Evolutionary conservation across 1,140 invertebrate species (phyloP).

Genomic region (Papilio aristodemus): DNA sequence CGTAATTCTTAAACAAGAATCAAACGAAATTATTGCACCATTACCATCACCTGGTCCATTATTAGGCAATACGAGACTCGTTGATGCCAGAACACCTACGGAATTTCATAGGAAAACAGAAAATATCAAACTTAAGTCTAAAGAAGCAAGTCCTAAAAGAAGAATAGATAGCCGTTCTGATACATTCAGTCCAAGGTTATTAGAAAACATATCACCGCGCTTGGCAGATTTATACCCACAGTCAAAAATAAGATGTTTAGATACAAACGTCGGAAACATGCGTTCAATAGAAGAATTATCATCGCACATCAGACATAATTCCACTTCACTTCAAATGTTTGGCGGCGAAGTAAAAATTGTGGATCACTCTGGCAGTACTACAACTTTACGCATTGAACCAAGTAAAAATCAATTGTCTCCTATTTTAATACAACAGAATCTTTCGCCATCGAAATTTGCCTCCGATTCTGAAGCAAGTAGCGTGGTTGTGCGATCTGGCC

Average conservation of each 20-base stretch:
- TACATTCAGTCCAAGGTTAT: constrained; percentile 71
- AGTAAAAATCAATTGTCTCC: constrained; percentile 79
- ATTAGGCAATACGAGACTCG: constrained; percentile 88
- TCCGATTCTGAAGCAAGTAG: constrained; percentile 80
- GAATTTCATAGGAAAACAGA: constrained; percentile 64
- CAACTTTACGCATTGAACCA: constrained; percentile 86
- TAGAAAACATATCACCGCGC: constrained; percentile 67
- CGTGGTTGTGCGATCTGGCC: constrained; percentile 85
- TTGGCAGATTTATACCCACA: constrained; percentile 72
- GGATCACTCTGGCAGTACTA: constrained; percentile 84
- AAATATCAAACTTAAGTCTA: constrained; percentile 59
- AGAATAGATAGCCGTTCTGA: constrained; percentile 69
- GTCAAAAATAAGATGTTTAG: constrained; percentile 79
- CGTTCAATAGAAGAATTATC: constrained; percentile 82
- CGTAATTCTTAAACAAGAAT: constrained; percentile 80
- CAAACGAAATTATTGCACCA: constrained; percentile 80
- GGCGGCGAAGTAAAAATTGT: constrained; percentile 89
- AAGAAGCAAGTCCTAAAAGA: constrained; percentile 68
- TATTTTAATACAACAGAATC: constrained; percentile 75
- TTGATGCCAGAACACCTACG: constrained; percentile 80
- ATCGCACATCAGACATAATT: constrained; percentile 73
- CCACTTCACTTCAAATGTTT: constrained; percentile 86
- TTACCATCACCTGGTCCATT: constrained; percentile 89
- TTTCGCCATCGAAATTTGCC: constrained; percentile 70
- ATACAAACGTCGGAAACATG: constrained; percentile 76